Evolutionary conservation across 1,140 invertebrate genomes (phyloP), one percentile per base, ranked within the genome.

Genomic region (Drosophila willistoni): DNA sequence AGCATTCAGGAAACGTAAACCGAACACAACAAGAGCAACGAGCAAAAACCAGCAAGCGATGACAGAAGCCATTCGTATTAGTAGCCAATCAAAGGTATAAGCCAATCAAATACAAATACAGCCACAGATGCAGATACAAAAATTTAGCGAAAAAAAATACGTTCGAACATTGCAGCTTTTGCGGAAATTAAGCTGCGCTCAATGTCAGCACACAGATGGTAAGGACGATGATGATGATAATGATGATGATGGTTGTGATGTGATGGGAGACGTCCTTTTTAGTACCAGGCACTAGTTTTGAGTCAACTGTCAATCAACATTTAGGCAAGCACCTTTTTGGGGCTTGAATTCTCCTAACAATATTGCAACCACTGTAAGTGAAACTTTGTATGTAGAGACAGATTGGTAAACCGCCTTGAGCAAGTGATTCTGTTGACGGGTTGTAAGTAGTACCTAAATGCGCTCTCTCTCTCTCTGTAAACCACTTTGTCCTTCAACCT

Each of bases 161-260:
- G 44, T 47, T 63, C 60, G 54, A 55, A 29, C 55, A 42, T 36
- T 19, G 10, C 61, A 34, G 70, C 33, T 77, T 29, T 44, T 73
- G 64, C 61, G 69, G 67, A 84, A 77, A 85, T 81, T 70, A 77
- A 85, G 64, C 77, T 71, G 44, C 61, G 64, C 56, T 44, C 68
- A 59, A 63, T 77, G 64, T 59, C 72, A 39, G 44, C 51, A 47
- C 19, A n/a, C 44, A 63, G 7, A 5, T 29, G 12, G 22, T 25
- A 25, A 25, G 3, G 22, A 25, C 22, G 22, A 36, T 64, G 34
- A 13, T 25, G 14, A 55, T 47, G 51, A 29, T 33, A 47, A n/a
- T 22, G 7, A 47, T 51, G 57, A 9, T 42, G 39, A 56, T 62
- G 25, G 17, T 51, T 19, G 47, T 51, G 36, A 47, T 29, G 29